These are phyloP conservation scores for Cheilosia vernalis DNA, from an alignment of 2,888 invertebrate genomes.

Conservation along the genomic window DNA sequence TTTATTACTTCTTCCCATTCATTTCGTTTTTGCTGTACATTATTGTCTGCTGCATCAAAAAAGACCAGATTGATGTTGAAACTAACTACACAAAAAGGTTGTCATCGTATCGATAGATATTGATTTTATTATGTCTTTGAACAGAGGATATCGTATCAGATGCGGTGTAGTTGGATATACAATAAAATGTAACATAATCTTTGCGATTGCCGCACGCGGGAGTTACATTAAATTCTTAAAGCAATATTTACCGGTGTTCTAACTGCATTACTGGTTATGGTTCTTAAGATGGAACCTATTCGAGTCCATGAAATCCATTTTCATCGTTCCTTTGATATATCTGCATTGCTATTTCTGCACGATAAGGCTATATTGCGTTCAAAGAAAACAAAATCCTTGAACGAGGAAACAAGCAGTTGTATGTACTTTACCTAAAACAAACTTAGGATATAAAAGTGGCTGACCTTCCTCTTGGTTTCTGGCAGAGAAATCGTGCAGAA, in stretches of 20 bases:
- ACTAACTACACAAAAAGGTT: conserved; percentile 2
- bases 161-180: no score
- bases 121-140: not conserved
- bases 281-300: no score
- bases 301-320: no score
- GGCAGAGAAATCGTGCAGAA: conserved; percentile 6
- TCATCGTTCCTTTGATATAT: no score
- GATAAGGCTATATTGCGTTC: no score
- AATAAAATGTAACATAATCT: no score
- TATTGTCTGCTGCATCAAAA: not conserved
- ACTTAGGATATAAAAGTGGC: not conserved
- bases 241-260: no score
- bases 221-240: no score
- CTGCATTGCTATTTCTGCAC: no score
- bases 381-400: not conserved
- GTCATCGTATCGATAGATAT: not conserved
- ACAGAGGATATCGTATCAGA: not conserved
- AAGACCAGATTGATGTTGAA: conserved; percentile 4
- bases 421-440: not conserved
- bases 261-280: no score
- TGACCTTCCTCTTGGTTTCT: conserved; percentile 1
- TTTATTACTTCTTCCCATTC: conserved; percentile 4
- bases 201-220: no score
- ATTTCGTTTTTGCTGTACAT: not conserved
- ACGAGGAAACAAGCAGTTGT: not conserved